A percentile compares a stretch with the other conserved stretches of the same genome.
Evolutionary conservation across 2,113 vertebrate species (phyloP).

Genomic region (Xiphophorus maculatus): DNA sequence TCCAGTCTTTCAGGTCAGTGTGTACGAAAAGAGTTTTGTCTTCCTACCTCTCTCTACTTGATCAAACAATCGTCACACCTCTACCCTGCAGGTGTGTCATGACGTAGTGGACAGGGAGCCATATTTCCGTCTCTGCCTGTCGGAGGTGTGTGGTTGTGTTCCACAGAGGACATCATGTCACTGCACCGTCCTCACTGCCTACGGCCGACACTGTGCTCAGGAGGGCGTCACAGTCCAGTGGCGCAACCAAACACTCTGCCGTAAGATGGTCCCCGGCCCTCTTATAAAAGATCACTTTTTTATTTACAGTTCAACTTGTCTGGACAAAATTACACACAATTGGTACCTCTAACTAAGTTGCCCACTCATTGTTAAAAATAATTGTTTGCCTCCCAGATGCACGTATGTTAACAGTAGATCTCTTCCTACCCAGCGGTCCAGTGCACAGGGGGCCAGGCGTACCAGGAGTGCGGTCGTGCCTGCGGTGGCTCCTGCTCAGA

Average conservation of each 20-base stretch:
- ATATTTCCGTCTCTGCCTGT: slow-evolving; percentile 80
- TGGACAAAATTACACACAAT: neutral
- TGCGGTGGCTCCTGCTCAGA: slow-evolving; percentile 83
- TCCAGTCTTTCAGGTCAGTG: slow-evolving; percentile 83
- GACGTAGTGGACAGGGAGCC: slow-evolving; percentile 83
- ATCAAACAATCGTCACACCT: neutral
- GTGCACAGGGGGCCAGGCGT: slow-evolving; percentile 85
- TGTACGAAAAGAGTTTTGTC: neutral
- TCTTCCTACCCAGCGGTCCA: slow-evolving; percentile 69
- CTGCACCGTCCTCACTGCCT: slow-evolving; percentile 84
- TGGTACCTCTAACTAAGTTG: neutral
- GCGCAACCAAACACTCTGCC: slow-evolving; percentile 87
- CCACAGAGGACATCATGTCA: slow-evolving; percentile 75
- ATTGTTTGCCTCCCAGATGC: too few relatives aligned
- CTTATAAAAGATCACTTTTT: neutral
- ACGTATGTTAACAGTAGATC: neutral
- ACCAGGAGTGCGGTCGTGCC: slow-evolving; percentile 82
- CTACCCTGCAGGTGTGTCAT: slow-evolving; percentile 82
- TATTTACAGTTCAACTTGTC: neutral
- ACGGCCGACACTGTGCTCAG: slow-evolving; percentile 82
- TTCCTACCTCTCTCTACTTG: neutral
- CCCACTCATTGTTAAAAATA: too few relatives aligned
- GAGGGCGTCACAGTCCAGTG: slow-evolving; percentile 78
- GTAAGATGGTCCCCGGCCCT: slow-evolving; percentile 62
- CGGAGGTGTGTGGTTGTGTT: slow-evolving; percentile 81